A percentile compares a stretch with the other conserved stretches of the same genome.
These are phyloP conservation scores for Grantiella picta DNA, from an alignment of 2,113 vertebrate species.

Conservation along the genomic window DNA sequence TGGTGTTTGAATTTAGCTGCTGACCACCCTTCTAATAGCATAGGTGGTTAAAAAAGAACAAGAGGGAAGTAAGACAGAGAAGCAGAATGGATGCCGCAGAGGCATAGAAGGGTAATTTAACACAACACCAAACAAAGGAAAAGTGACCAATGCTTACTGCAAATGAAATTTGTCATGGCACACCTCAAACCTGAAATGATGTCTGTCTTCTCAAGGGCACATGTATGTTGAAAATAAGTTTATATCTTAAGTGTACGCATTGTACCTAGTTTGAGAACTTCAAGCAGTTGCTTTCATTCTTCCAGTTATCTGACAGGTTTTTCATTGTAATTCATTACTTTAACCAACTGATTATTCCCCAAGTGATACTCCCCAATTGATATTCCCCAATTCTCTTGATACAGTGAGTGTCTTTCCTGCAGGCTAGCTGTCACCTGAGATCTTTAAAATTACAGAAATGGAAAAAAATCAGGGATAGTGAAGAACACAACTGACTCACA, in stretches of 20 bases:
- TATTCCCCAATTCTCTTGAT: not conserved
- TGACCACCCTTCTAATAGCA: not conserved
- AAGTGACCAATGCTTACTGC: not conserved
- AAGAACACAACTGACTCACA: not conserved
- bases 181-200: not conserved
- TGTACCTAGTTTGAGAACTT: not conserved
- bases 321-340: not conserved
- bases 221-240: not conserved
- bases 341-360: not conserved
- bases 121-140: not conserved
- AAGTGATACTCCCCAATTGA: not conserved
- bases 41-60: not conserved
- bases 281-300: not conserved
- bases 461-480: not conserved
- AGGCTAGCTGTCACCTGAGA: not conserved
- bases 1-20: not conserved
- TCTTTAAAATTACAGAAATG: not conserved
- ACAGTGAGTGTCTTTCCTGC: not conserved
- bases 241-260: accelerated
- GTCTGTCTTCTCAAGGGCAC: not conserved
- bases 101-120: not conserved
- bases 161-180: not conserved
- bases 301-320: not conserved
- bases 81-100: not conserved
- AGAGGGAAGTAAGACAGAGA: not conserved